These are phyloP conservation scores for Microtus pennsylvanicus DNA, from an alignment of 2,113 vertebrate species.

Conservation along the genomic window DNA sequence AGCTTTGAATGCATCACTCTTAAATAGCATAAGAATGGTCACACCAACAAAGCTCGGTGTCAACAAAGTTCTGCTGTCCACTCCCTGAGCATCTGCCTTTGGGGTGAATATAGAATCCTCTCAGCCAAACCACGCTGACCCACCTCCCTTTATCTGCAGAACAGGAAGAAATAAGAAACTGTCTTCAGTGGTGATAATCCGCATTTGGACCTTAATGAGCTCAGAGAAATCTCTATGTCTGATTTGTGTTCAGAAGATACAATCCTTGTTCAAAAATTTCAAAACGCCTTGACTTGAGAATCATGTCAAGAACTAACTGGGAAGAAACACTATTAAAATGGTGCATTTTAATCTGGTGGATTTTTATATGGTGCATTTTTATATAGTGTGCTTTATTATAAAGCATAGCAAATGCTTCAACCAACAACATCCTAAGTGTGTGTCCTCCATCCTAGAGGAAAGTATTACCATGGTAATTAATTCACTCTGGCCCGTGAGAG, in stretches of 20 bases:
- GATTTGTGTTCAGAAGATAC: constrained; percentile 37
- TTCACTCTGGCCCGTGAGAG: not conserved
- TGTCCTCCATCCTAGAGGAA: not conserved
- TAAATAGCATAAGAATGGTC: constrained; percentile 45
- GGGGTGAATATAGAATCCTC: constrained; percentile 24
- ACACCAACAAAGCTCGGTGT: not conserved
- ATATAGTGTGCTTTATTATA: not conserved
- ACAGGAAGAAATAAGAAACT: constrained; percentile 59
- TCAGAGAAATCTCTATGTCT: constrained; percentile 26
- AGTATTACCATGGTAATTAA: not conserved
- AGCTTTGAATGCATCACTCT: constrained; percentile 27
- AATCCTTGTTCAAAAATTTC: constrained; percentile 53
- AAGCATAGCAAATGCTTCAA: not conserved
- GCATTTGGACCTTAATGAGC: constrained; percentile 55
- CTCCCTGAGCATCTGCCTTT: constrained; percentile 8
- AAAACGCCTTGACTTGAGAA: constrained; percentile 39
- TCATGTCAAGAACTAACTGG: constrained; percentile 24
- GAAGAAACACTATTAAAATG: not conserved
- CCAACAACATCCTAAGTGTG: not conserved
- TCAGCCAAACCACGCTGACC: constrained; percentile 28
- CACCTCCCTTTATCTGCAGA: constrained; percentile 22
- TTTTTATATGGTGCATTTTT: not conserved
- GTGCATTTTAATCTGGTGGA: not conserved
- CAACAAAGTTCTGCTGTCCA: not conserved
- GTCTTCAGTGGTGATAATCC: constrained; percentile 17